Base-by-base conservation (phyloP, 2,113 vertebrate species). In the Larimichthys crocea region DNA sequence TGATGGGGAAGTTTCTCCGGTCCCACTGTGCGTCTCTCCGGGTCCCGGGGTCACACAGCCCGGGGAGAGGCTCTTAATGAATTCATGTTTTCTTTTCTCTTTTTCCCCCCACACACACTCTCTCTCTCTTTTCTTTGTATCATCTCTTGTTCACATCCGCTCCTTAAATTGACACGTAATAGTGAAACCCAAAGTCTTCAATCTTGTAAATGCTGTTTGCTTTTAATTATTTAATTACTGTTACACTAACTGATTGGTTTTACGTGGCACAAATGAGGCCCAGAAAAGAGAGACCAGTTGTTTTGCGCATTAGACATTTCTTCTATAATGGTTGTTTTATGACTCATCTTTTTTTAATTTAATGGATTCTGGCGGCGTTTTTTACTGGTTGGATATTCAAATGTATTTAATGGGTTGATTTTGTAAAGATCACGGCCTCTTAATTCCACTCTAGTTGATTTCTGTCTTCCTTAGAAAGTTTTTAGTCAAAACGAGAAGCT, bases 41-140 rank as follows among this genome's bases (percentile, higher is more conserved):
- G 71, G 66, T 79, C 52, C 76, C 26, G 15, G 71, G 88, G 85
- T 91, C 87, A 88, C 59, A 26, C 76, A 68, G 53, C 76, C 75
- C 52, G 49, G 49, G 64, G 59, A 82, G 50, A 67, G 19, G 26
- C 79, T 63, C 70, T 24, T 52, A 69, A 76, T 76, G 49, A 77
- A 79, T 79, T 76, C n/a, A 55, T 60, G 49, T 83, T 86, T 83
- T 61, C 31, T 60, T 64, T 31, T 10, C 19, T 16, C n/a, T 29
- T 3, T 42, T 40, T 69, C 48, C 22, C 20, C 20, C 12, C 15
- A 7, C 2, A 7, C 20, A 19, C 14, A 8, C 11, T 10, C 22
- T 42, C 16, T 53, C 22, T 26, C 35, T 22, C 31, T 68, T 50
- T 29, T n/a, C 3, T 10, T 31, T 56, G 55, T 26, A 8, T 16